Evolutionary conservation across 2,888 invertebrate genomes (phyloP).

Genomic region (Melanargia galathea): DNA sequence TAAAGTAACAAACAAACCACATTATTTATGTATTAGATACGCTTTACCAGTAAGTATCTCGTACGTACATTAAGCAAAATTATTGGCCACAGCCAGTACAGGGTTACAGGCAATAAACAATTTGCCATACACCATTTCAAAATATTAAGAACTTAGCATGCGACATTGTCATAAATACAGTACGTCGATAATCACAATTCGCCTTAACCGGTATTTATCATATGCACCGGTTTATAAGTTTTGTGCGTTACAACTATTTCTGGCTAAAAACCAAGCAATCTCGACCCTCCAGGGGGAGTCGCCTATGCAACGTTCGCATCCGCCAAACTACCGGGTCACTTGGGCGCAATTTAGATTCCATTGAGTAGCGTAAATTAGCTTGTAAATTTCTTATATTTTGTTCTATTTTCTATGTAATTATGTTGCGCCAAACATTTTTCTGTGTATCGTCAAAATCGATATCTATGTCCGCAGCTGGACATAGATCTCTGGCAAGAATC

Average conservation of each 20-base stretch:
- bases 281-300: not conserved
- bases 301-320: not conserved
- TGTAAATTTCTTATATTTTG: no score
- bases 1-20: constrained; percentile 1
- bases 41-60: constrained; percentile 33
- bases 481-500: no score
- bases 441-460: no score
- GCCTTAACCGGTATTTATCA: constrained; percentile 53
- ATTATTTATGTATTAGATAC: constrained; percentile 33
- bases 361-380: not conserved
- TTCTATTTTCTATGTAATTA: no score
- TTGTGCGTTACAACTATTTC: constrained; percentile 62
- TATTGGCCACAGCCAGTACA: constrained; percentile 15
- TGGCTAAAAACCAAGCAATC: constrained; percentile 19
- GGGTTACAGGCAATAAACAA: constrained; percentile 21
- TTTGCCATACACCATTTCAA: constrained; percentile 24
- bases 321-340: not conserved
- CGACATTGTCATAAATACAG: constrained; percentile 35
- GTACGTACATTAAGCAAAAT: constrained; percentile 19
- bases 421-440: no score
- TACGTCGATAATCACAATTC: constrained; percentile 39
- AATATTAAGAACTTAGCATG: constrained; percentile 25
- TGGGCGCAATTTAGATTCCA: not conserved
- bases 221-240: constrained; percentile 55
- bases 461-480: no score